Evolutionary conservation across 2,888 invertebrate genomes (phyloP).

Genomic region (Amiota mariae): DNA sequence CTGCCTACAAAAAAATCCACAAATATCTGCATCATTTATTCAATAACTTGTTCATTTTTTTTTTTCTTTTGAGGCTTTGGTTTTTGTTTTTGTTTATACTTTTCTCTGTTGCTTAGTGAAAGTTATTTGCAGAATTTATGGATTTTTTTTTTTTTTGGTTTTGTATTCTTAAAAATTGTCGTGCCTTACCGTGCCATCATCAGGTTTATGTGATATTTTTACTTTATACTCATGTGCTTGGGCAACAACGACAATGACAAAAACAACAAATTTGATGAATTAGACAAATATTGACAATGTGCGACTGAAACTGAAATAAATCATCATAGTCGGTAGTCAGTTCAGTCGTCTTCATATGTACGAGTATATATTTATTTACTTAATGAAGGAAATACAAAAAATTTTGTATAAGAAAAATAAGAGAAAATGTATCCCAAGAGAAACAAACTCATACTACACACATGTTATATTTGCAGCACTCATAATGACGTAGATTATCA

Average conservation of each 20-base stretch:
- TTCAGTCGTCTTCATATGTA: too few relatives aligned
- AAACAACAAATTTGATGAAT: conserved; percentile 52
- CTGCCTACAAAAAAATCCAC: background rate
- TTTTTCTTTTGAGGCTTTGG: too few relatives aligned
- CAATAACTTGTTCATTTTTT: background rate
- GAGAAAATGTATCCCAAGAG: background rate
- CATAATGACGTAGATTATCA: background rate
- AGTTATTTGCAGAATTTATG: too few relatives aligned
- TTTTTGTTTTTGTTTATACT: too few relatives aligned
- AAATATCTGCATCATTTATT: conserved; percentile 22
- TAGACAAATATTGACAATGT: conserved; percentile 64
- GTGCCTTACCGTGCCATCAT: too few relatives aligned
- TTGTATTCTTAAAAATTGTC: too few relatives aligned
- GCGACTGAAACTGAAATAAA: conserved; percentile 62
- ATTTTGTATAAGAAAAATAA: conserved; percentile 43
- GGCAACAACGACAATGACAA: background rate
- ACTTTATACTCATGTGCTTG: background rate
- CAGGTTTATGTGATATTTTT: background rate
- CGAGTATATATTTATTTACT: conserved; percentile 63
- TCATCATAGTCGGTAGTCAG: conserved; percentile 46
- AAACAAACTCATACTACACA: too few relatives aligned
- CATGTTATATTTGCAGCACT: background rate
- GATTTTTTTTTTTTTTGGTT: too few relatives aligned
- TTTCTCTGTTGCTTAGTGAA: too few relatives aligned
- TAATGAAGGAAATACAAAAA: conserved; percentile 55